phyloP scores from a whole-genome alignment of 2,888 invertebrate species.

The Galerucella nymphaeae region DNA sequence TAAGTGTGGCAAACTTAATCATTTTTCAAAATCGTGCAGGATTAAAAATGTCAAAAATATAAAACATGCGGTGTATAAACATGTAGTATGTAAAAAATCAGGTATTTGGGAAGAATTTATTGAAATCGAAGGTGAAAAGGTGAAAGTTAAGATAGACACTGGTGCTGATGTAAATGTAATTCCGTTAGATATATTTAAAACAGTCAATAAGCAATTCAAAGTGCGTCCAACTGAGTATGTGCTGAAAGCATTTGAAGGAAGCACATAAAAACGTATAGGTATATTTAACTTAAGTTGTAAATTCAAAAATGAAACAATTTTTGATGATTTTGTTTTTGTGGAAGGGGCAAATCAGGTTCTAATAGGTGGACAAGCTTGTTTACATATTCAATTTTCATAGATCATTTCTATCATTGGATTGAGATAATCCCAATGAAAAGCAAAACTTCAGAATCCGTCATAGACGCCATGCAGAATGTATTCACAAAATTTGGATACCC shows the following conservation, averaged over 20 bases:
- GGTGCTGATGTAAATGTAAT: constrained; percentile 31
- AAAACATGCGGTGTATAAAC: no score
- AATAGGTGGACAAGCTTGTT: constrained; percentile 25
- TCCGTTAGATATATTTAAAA: constrained; percentile 27
- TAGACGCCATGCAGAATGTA: constrained; percentile 44
- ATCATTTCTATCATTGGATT: constrained; percentile 49
- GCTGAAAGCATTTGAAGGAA: constrained; percentile 31
- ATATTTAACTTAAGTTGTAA: constrained; percentile 24
- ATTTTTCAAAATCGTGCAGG: background rate
- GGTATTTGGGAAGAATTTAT: no score
- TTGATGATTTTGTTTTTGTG: constrained; percentile 37
- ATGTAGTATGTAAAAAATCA: no score
- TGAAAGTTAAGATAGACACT: constrained; percentile 14
- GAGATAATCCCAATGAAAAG: constrained; percentile 33
- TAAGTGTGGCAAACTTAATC: background rate
- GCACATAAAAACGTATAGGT: constrained; percentile 22
- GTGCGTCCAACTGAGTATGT: background rate
- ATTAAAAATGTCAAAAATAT: constrained; percentile 14
- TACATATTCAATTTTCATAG: constrained; percentile 43
- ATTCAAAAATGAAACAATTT: background rate
- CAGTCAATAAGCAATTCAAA: constrained; percentile 29
- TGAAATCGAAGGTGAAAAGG: no score
- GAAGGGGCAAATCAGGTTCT: constrained; percentile 22
- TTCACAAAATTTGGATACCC: constrained; percentile 51
- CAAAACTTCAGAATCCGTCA: constrained; percentile 47